Base-by-base conservation (phyloP, 2,113 vertebrate genomes). In the Paracanthobrama guichenoti region DNA sequence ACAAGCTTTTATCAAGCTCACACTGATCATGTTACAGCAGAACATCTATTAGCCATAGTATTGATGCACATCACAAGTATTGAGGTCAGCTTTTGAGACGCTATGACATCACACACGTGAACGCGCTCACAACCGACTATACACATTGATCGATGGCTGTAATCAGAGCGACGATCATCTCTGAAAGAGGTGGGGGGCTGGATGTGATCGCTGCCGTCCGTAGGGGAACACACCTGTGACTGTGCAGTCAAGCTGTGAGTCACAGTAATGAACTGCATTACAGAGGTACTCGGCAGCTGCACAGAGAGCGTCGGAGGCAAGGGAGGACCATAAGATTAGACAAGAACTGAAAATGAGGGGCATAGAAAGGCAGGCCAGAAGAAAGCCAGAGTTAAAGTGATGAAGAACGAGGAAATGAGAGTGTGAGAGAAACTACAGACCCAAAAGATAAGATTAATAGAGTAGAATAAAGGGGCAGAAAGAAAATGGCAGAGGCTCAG, bases 231-330 rank as follows among this genome's bases (percentile, higher is more conserved):
- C 82, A 86, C 84, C 83, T 87, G 79, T 75, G 72, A 84, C 78
- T 87, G 84, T 77, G 46, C 86, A 84, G 84, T 82, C 74, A 77
- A 73, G 78, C 84, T 78, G 77, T 86, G 87, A 87, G 69, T 88
- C 87, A 88, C 83, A 73, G 74, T 88, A 91, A 91, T 87, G 83
- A 89, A 90, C 78, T 82, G 84, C 84, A 84, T 86, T 84, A 86
- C 83, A 88, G 87, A 84, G 82, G 50, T 55, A 71, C 62, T 74
- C 31, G 22, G 85, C 84, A 86, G 88, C 82, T 84, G 78, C 77
- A 86, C 80, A 66, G 77, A 31, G 59, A 31, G 59, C 14, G 84
- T 86, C 81, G 88, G 88, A 60, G 74, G 82, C 9, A 20, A 31
- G 31, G 35, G 44, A 71, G 72, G 73, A 81, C 62, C 64, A 55